Conservation (phyloP, 2,888 invertebrate species). For the Phragmatobia fuliginosa region DNA sequence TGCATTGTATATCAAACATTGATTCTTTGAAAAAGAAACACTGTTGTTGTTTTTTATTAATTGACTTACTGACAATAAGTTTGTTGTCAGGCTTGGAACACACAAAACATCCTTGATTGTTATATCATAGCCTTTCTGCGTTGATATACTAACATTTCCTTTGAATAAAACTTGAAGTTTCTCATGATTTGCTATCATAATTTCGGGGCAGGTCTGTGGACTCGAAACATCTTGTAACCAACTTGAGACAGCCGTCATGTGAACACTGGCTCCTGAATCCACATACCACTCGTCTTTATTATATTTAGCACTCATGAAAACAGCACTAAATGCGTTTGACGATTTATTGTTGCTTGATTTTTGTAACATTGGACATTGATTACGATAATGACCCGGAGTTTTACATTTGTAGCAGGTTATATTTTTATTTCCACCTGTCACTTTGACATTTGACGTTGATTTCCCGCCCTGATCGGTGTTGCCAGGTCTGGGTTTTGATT, state of each 20-base stretch:
- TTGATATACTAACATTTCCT: too few relatives aligned
- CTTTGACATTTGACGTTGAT: too few relatives aligned
- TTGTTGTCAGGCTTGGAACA: neutral
- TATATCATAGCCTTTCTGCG: neutral
- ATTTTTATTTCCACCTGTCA: neutral
- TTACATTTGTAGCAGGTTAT: neutral
- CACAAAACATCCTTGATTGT: neutral
- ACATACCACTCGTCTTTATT: slow-evolving; percentile 7
- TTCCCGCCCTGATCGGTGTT: too few relatives aligned
- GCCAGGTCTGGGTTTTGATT: neutral
- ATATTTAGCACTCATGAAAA: neutral
- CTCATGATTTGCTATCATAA: too few relatives aligned
- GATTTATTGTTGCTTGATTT: neutral
- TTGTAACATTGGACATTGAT: slow-evolving; percentile 4
- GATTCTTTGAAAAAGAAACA: neutral
- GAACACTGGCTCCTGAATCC: neutral
- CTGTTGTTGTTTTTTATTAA: neutral
- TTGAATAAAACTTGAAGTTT: too few relatives aligned
- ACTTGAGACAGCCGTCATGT: too few relatives aligned
- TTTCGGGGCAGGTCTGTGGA: too few relatives aligned
- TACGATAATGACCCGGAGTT: neutral
- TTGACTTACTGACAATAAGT: neutral
- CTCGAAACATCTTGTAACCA: too few relatives aligned
- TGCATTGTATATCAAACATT: neutral
- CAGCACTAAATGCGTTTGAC: neutral